phyloP scores from a whole-genome alignment of 2,888 invertebrate genomes.

The Agapostemon virescens region DNA sequence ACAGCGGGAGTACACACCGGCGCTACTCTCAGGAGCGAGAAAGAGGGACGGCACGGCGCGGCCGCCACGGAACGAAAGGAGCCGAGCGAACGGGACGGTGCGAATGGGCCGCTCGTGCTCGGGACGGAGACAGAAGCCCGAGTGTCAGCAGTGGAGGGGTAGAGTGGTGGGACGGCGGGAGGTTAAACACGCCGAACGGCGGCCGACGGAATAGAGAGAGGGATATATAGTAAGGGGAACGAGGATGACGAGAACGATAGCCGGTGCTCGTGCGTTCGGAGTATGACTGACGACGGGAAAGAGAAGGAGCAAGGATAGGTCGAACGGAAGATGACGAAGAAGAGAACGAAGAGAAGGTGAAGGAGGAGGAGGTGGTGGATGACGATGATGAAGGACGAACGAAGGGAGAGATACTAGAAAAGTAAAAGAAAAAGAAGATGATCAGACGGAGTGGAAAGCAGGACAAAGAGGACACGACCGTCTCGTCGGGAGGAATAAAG shows the following conservation, averaged over 20 bases:
- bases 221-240: conserved; percentile 48
- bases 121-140: conserved; percentile 58
- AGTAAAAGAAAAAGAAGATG: conserved; percentile 34
- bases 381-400: conserved; percentile 6
- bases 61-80: conserved; percentile 52
- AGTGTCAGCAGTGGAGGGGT: conserved; percentile 43
- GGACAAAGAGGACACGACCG: conserved; percentile 15
- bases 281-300: conserved; percentile 52
- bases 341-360: conserved; percentile 21
- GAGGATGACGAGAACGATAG: conserved; percentile 56
- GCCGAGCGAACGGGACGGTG: conserved; percentile 55
- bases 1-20: conserved; percentile 72
- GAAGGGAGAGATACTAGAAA: conserved; percentile 43
- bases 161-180: conserved; percentile 57
- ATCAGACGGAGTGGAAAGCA: conserved; percentile 34
- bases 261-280: conserved; percentile 63
- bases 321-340: background rate
- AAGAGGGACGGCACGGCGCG: conserved; percentile 53
- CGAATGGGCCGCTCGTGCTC: conserved; percentile 49
- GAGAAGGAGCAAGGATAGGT: conserved; percentile 23
- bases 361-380: background rate
- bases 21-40: conserved; percentile 64
- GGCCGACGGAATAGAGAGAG: conserved; percentile 43
- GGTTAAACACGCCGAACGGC: conserved; percentile 65
- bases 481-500: conserved; percentile 31